phyloP scores from a whole-genome alignment of 1,140 invertebrate genomes.

The Lepidurus couesii region DNA sequence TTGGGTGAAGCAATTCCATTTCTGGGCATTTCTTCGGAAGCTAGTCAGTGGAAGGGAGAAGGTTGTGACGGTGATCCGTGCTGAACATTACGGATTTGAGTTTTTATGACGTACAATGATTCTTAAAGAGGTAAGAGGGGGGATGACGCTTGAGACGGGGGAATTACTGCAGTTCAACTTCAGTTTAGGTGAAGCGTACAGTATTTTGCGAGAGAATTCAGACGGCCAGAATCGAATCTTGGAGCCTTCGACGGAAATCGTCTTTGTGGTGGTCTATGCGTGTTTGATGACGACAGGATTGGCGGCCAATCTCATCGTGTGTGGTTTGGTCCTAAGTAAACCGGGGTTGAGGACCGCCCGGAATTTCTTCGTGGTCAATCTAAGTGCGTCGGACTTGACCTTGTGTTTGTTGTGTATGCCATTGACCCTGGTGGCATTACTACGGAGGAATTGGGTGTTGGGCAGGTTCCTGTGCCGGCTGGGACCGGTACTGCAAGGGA shows the following conservation, averaged over 20 bases:
- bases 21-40: too few relatives aligned
- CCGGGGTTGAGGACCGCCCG: neutral
- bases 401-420: conserved; percentile 29
- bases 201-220: neutral
- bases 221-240: conserved; percentile 6
- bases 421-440: conserved; percentile 21
- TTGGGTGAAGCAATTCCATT: too few relatives aligned
- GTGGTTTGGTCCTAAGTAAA: neutral
- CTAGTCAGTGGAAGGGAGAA: too few relatives aligned
- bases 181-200: conserved; percentile 9
- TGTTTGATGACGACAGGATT: conserved; percentile 1
- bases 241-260: neutral
- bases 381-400: conserved; percentile 15
- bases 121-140: neutral
- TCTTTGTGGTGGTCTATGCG: neutral
- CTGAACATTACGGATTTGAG: too few relatives aligned
- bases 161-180: neutral
- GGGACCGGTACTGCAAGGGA: neutral
- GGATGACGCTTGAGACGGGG: neutral
- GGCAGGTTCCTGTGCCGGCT: conserved; percentile 25
- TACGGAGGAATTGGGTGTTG: conserved; percentile 23
- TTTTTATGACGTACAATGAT: neutral
- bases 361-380: conserved; percentile 24
- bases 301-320: neutral
- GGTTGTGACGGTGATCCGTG: too few relatives aligned